Evolutionary conservation across 2,113 vertebrate genomes (phyloP).

Genomic region (Murina feae): DNA sequence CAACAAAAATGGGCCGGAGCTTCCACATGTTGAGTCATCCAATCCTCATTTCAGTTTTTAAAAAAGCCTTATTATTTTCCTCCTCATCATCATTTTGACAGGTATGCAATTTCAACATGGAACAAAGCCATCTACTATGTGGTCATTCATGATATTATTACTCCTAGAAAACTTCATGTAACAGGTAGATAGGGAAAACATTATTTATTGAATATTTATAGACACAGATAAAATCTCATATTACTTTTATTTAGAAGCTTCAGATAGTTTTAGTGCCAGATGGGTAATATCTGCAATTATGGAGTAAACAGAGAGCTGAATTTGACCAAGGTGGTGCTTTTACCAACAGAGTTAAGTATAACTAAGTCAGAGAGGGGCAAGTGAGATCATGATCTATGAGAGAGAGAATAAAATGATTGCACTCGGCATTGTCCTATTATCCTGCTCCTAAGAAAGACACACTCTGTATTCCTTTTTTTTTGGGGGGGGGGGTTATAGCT

Average conservation of each 20-base stretch:
- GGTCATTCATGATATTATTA: background rate
- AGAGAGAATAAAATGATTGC: background rate
- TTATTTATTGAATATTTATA: background rate
- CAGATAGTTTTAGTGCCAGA: background rate
- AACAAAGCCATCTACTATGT: background rate
- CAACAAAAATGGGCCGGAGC: background rate
- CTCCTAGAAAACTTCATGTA: background rate
- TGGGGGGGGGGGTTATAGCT: no score
- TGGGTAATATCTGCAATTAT: background rate
- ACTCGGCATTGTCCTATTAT: background rate
- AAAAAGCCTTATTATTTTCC: background rate
- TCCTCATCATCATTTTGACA: background rate
- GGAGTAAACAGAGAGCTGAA: background rate
- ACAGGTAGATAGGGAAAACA: background rate
- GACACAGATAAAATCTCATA: background rate
- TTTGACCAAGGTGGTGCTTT: background rate
- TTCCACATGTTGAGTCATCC: background rate
- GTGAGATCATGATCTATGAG: background rate
- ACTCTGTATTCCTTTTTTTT: background rate
- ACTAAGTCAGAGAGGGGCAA: background rate
- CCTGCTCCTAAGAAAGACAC: background rate
- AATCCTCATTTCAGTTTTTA: background rate
- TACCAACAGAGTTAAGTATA: background rate
- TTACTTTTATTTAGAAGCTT: constrained; percentile 6
- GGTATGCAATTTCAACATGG: background rate